Conservation (phyloP, 2,113 vertebrate species). For the Misgurnus mizolepis region DNA sequence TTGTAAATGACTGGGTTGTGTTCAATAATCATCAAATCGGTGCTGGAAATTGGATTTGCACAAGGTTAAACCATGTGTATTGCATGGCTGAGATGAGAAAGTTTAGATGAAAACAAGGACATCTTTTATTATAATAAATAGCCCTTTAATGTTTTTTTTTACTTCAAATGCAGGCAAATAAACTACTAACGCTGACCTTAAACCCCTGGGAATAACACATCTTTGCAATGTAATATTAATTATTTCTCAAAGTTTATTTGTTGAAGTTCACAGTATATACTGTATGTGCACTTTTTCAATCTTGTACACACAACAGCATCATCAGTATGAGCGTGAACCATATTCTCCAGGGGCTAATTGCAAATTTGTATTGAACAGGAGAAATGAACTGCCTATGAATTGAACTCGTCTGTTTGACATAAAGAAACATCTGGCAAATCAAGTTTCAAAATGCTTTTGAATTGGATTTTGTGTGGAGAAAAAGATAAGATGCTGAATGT, state of each 20-base stretch:
- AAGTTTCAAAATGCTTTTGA: constrained; percentile 43
- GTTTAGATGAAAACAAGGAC: background rate
- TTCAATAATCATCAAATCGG: constrained; percentile 5
- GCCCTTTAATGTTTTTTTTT: background rate
- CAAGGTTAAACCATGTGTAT: background rate
- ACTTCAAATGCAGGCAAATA: background rate
- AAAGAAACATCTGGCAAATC: constrained; percentile 49
- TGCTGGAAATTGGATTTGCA: background rate
- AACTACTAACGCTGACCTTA: background rate
- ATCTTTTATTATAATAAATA: background rate
- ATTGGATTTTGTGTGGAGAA: background rate
- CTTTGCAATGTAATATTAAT: background rate
- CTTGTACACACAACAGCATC: constrained; percentile 33
- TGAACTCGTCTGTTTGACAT: constrained; percentile 46
- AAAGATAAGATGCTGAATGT: constrained; percentile 9
- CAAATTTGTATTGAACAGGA: constrained; percentile 44
- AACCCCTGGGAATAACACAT: background rate
- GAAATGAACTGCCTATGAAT: constrained; percentile 21
- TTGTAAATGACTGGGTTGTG: constrained; percentile 37
- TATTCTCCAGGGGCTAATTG: constrained; percentile 51
- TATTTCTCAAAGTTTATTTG: background rate
- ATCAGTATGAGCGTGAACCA: constrained; percentile 46
- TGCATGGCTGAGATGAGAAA: background rate
- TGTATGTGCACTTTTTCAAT: constrained; percentile 30
- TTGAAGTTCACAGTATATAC: background rate